Base-by-base conservation (phyloP, 2,113 vertebrate genomes). In the Pimephales promelas region DNA sequence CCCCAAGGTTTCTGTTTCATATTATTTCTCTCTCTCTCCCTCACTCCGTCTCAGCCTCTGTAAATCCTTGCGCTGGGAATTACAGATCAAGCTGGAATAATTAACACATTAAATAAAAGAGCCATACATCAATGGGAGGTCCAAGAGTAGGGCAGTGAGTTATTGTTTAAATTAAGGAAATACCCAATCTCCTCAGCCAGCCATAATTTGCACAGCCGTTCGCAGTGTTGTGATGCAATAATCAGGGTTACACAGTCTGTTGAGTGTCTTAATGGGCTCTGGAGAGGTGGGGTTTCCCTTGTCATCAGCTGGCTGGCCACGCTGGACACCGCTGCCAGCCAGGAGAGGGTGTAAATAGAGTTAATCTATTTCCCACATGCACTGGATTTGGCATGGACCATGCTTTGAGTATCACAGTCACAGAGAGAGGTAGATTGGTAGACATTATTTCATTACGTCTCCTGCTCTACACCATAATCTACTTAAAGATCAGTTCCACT, bases 151-250 rank as follows among this genome's bases (percentile, higher is more conserved):
- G 85, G 82, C 82, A 81, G 40, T 88, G 88, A 90, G 83, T 88
- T 89, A 90, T 88, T 88, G 88, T 89, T 90, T 90, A 90, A 90
- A 90, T 90, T 86, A 90, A 88, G 86, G 61, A 90, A 86, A 86
- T 79, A 85, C 81, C 83, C 76, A 68, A 77, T 85, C 85, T 85
- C 54, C 66, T 81, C 79, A 84, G 56, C 82, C 59, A 45, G 73
- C 87, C 88, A 87, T 87, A 88, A 88, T 83, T 84, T 84, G 77
- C 84, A 1, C 49, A 71, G 43, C 24, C 76, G 11, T 85, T 70
- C 82, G 16, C n/a, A 18, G 47, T 80, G 59, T 81, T 76, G 83
- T 78, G 81, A 78, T 74, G 87, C 73, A 83, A 77, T 83, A 83
- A 85, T 82, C 66, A 84, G 81, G 40, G 68, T 83, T 88, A 84